Percentiles rank a stretch among this genome's conserved stretches.
phyloP scores from a whole-genome alignment of 2,113 vertebrate genomes.

The Triplophysa siluroides region DNA sequence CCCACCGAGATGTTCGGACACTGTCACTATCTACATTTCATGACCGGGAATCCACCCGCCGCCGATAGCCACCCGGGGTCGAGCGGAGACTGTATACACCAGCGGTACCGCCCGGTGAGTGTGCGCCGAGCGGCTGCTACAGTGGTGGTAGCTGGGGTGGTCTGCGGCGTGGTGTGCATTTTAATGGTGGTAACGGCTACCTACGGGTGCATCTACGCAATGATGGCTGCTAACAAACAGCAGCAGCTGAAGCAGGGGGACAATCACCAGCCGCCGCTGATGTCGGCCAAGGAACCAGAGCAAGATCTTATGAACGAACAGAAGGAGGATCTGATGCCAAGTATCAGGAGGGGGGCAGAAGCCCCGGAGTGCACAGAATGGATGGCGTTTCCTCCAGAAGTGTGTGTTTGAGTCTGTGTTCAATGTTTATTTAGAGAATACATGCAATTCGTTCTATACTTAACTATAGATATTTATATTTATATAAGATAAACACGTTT shows the following conservation, averaged over 20 bases:
- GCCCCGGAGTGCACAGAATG: constrained; percentile 14
- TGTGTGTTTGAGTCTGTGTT: constrained; percentile 37
- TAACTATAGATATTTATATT: no score
- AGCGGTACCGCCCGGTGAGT: constrained; percentile 82
- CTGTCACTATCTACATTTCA: constrained; percentile 70
- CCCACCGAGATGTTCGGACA: constrained; percentile 95
- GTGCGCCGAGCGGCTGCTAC: constrained; percentile 90
- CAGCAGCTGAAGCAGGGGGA: constrained; percentile 78
- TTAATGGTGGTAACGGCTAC: constrained; percentile 96
- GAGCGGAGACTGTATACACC: constrained; percentile 70
- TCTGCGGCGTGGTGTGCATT: constrained; percentile 91
- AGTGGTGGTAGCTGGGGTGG: constrained; percentile 87
- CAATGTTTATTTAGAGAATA: no score
- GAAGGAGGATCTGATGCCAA: constrained; percentile 40
- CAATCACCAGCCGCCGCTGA: constrained; percentile 76
- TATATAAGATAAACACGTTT: no score
- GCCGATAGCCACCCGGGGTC: constrained; percentile 69
- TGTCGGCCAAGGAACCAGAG: constrained; percentile 73
- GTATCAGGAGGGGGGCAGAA: constrained; percentile 50
- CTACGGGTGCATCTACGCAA: constrained; percentile 92
- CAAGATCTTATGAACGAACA: constrained; percentile 56
- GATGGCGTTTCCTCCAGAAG: constrained; percentile 47
- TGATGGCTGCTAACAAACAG: constrained; percentile 92
- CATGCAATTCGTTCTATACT: no score
- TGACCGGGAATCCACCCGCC: constrained; percentile 63